A percentile compares a stretch with the other conserved stretches of the same genome.
Conservation (phyloP, 2,888 invertebrate species). For the Colletes collaris region DNA sequence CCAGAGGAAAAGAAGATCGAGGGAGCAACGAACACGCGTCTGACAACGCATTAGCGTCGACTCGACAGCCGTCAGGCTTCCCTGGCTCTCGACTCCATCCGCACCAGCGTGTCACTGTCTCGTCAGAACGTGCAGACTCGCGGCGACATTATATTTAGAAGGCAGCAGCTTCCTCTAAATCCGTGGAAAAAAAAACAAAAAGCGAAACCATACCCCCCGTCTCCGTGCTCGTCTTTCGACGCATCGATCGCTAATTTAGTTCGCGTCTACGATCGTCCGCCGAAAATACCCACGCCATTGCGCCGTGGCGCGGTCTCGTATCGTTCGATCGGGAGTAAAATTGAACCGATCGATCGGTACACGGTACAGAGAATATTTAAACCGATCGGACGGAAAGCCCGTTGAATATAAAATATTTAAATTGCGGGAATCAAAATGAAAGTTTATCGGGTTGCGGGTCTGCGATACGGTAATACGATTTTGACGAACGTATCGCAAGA, state of each 20-base stretch:
- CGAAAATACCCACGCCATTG: no score
- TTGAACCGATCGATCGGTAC: background rate
- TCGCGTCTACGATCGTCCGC: no score
- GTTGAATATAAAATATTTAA: constrained; percentile 23
- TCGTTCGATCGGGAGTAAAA: no score
- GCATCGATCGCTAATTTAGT: no score
- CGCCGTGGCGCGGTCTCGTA: no score
- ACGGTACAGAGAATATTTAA: background rate
- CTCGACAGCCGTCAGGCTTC: constrained; percentile 68
- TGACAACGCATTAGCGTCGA: constrained; percentile 76
- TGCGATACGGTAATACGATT: constrained; percentile 36
- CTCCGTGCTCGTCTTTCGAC: no score
- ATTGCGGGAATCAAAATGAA: constrained; percentile 2
- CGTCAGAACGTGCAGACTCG: constrained; percentile 63
- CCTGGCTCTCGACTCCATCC: constrained; percentile 55
- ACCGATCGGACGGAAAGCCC: background rate
- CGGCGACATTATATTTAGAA: constrained; percentile 76
- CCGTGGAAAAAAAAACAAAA: constrained; percentile 50
- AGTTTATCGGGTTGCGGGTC: constrained; percentile 1
- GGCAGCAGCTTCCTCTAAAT: constrained; percentile 56
- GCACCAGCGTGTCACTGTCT: constrained; percentile 69
- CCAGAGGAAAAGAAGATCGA: constrained; percentile 12
- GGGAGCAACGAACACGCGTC: constrained; percentile 55
- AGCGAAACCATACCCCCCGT: constrained; percentile 1
- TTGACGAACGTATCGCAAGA: constrained; percentile 30